phyloP scores from a whole-genome alignment of 2,888 invertebrate genomes.

The Agrotis exclamationis region DNA sequence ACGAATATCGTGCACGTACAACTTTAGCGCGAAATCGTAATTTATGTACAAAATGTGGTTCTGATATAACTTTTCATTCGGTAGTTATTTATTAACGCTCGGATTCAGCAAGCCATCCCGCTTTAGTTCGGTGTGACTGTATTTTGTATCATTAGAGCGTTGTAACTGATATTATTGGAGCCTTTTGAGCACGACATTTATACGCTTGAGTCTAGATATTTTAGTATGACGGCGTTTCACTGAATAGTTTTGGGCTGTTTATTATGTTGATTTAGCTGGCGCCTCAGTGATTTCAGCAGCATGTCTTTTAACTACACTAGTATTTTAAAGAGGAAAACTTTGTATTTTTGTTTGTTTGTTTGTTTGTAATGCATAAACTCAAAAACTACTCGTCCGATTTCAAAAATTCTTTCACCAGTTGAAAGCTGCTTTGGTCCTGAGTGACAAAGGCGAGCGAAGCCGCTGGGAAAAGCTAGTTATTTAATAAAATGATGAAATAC shows the following conservation, averaged over 20 bases:
- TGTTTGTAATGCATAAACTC: too few species aligned
- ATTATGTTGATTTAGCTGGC: background rate
- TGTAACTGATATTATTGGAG: slow-evolving; percentile 34
- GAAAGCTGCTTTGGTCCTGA: too few species aligned
- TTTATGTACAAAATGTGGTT: slow-evolving; percentile 59
- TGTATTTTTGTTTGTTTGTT: too few species aligned
- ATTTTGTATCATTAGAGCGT: slow-evolving; percentile 27
- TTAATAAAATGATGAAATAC: too few species aligned
- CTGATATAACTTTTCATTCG: slow-evolving; percentile 62
- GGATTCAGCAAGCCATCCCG: slow-evolving; percentile 43
- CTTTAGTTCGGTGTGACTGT: slow-evolving; percentile 24
- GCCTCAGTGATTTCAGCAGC: background rate
- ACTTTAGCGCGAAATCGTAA: slow-evolving; percentile 57
- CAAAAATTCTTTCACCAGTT: too few species aligned
- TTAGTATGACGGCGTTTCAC: slow-evolving; percentile 6
- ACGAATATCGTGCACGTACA: slow-evolving; percentile 40
- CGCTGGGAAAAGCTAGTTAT: too few species aligned
- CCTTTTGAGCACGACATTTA: slow-evolving; percentile 28
- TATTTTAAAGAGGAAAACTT: too few species aligned
- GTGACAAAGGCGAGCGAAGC: too few species aligned
- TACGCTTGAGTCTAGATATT: slow-evolving; percentile 22
- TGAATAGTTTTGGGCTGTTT: slow-evolving; percentile 6
- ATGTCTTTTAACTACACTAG: too few species aligned
- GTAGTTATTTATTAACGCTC: slow-evolving; percentile 59
- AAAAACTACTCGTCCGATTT: too few species aligned